Evolutionary conservation across 2,888 invertebrate species (phyloP), one percentile per base, ranked within the genome.

Genomic region (Eurytoma californica): DNA sequence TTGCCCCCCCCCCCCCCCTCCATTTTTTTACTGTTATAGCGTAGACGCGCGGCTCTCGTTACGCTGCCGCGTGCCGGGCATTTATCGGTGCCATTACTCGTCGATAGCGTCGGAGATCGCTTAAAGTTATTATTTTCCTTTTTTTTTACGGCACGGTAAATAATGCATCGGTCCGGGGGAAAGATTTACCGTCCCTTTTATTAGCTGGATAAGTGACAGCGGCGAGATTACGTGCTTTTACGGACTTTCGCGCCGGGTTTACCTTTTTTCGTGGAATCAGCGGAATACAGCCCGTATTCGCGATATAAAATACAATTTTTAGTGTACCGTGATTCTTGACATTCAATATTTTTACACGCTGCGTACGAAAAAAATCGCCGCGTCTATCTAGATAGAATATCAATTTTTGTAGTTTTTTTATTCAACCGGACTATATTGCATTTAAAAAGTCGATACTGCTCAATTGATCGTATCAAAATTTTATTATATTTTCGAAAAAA

Each of bases 171-270:
- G 53, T 14, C 39, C 3, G 39, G 12, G 9, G 47, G 24, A 28
- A 20, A 18, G 30, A 72, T 77, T 72, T 72, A 72, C 51, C 39
- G 60, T 14, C 0, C n/a, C 39, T 77, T 77, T 77, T 77, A 77
- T 77, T 66, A 47, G 66, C 12, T 16, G 67, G 24, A 39, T 72
- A 67, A 72, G 55, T 67, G 55, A 72, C 20, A 55, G 18, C 12
- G 16, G 5, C 47, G 18, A 57, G 58, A 60, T 69, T 58, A 57
- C 20, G 39, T 39, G 69, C 5, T 57, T 58, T 69, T 58, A 69
- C 20, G 69, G 18, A 53, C 18, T 0, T 28, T 7, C 39, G 9
- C 7, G 39, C 9, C 9, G 7, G 9, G 39, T 39, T 39, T 39
- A 9, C 9, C 39, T 9, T 39, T 39, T 39, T 39, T 39, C 9